A percentile compares a stretch with the other conserved stretches of the same genome.
These are phyloP conservation scores for Spatulosminthurus flaviceps DNA, from an alignment of 2,888 invertebrate species.

Conservation along the genomic window DNA sequence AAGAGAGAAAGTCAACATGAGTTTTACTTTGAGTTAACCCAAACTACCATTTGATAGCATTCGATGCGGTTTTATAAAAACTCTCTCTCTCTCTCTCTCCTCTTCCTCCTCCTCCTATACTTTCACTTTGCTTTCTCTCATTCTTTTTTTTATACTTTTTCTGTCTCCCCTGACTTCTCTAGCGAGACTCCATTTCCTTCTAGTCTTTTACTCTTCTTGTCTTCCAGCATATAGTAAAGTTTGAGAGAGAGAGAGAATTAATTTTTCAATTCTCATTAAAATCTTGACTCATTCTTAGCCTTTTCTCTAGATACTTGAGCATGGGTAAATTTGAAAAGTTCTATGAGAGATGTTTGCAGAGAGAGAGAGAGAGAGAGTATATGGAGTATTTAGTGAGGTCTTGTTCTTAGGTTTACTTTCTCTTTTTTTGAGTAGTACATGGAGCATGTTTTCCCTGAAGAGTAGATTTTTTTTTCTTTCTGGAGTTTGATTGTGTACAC, in stretches of 20 bases:
- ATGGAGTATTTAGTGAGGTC: background rate
- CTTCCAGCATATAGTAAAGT: background rate
- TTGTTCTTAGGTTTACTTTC: background rate
- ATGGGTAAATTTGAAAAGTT: background rate
- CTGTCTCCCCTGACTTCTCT: background rate
- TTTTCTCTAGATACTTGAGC: background rate
- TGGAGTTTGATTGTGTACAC: background rate
- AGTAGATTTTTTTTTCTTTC: background rate
- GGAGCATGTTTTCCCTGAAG: background rate
- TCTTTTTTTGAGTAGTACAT: background rate
- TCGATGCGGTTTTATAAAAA: background rate
- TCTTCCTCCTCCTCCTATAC: background rate
- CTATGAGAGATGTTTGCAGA: no score
- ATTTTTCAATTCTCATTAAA: constrained; percentile 25
- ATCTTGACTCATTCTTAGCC: background rate
- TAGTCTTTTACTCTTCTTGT: constrained; percentile 7
- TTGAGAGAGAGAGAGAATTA: background rate
- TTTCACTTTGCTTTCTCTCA: background rate
- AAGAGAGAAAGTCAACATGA: constrained; percentile 14
- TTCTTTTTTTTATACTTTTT: no score
- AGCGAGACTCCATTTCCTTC: background rate
- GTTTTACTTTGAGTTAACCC: constrained; percentile 14
- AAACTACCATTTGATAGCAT: constrained; percentile 14
- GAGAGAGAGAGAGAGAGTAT: no score
- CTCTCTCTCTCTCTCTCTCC: background rate